phyloP scores from a whole-genome alignment of 2,113 vertebrate species.

The Scomber japonicus region DNA sequence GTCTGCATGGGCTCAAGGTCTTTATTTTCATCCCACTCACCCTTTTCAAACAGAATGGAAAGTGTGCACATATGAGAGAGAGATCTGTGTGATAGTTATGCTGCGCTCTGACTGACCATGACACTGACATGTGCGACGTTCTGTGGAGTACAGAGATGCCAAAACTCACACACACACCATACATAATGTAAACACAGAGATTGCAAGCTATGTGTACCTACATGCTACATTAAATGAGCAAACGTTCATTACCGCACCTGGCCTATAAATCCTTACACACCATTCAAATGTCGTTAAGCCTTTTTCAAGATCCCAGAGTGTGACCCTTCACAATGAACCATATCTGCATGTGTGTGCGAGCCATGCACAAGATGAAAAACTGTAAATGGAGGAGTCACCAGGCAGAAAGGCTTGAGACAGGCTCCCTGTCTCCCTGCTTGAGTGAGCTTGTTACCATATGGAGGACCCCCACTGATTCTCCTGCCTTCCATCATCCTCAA shows the following conservation, averaged over 20 bases:
- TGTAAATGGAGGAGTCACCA: slow-evolving; percentile 19
- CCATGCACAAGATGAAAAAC: slow-evolving; percentile 8
- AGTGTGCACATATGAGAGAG: background rate
- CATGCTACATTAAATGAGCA: background rate
- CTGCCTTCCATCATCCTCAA: slow-evolving; percentile 6
- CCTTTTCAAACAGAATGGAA: slow-evolving; percentile 20
- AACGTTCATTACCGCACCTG: slow-evolving; percentile 4
- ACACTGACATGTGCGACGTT: slow-evolving; percentile 6
- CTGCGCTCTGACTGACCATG: slow-evolving; percentile 9
- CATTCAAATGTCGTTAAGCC: slow-evolving; percentile 11
- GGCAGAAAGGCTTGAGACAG: slow-evolving; percentile 13
- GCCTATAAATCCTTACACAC: background rate
- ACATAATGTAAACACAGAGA: slow-evolving; percentile 5
- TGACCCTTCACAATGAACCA: slow-evolving; percentile 1
- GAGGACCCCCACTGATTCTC: slow-evolving; percentile 7
- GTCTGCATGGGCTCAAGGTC: slow-evolving; percentile 15
- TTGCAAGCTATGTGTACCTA: background rate
- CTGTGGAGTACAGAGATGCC: background rate
- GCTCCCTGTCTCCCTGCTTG: slow-evolving; percentile 21
- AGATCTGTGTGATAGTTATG: slow-evolving; percentile 8
- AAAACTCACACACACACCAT: background rate
- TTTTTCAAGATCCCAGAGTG: background rate
- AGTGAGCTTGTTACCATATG: slow-evolving; percentile 39
- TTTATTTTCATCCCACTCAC: slow-evolving; percentile 32
- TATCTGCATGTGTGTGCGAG: slow-evolving; percentile 22